phyloP scores from a whole-genome alignment of 2,888 invertebrate genomes.

The Eurytoma adleriae region DNA sequence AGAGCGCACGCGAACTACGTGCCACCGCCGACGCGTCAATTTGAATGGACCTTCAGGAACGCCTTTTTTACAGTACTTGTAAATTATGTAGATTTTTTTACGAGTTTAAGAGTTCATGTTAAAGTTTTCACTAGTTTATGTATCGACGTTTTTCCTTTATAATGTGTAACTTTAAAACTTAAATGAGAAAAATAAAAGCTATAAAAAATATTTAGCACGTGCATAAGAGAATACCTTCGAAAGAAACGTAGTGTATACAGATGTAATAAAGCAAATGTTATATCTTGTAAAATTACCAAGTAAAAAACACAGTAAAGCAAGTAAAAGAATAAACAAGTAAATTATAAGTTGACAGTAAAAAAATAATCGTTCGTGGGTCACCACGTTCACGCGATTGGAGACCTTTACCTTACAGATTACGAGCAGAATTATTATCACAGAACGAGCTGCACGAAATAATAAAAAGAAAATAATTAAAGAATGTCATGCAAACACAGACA shows the following conservation, averaged over 20 bases:
- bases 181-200: conserved; percentile 9
- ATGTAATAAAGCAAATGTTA: conserved; percentile 30
- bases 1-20: neutral
- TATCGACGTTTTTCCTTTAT: conserved; percentile 44
- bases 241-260: conserved; percentile 21
- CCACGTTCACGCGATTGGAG: conserved; percentile 24
- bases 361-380: conserved; percentile 34
- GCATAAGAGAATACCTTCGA: conserved; percentile 2
- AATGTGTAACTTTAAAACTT: conserved; percentile 17
- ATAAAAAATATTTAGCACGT: conserved; percentile 27
- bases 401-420: conserved; percentile 36
- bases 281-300: conserved; percentile 40
- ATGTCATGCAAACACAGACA: neutral
- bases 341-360: conserved; percentile 3
- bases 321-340: neutral
- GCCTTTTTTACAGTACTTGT: conserved; percentile 55
- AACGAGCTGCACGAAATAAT: conserved; percentile 38
- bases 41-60: conserved; percentile 42
- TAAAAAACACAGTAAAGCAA: conserved; percentile 18
- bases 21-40: conserved; percentile 8
- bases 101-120: conserved; percentile 51
- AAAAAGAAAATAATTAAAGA: neutral
- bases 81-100: conserved; percentile 57
- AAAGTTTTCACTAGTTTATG: conserved; percentile 53
- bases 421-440: conserved; percentile 24